phyloP scores from a whole-genome alignment of 2,888 invertebrate genomes.

The Exephanes ischioxanthus region DNA sequence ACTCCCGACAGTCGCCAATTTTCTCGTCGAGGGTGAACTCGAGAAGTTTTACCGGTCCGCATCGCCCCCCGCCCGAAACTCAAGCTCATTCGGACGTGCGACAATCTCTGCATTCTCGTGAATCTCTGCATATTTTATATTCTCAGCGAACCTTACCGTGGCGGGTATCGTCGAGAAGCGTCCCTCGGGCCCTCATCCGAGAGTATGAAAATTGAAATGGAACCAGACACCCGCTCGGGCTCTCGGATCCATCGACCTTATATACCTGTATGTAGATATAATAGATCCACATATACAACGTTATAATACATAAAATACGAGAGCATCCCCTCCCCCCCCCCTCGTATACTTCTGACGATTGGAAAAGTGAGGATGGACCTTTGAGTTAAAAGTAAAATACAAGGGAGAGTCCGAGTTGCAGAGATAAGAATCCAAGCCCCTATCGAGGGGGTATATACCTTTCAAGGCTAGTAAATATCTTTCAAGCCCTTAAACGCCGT shows the following conservation, averaged over 20 bases:
- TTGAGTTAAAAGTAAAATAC: conserved; percentile 54
- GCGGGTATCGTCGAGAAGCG: conserved; percentile 31
- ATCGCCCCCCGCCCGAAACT: neutral
- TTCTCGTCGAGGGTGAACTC: conserved; percentile 37
- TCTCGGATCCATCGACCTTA: conserved; percentile 27
- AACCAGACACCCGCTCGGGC: conserved; percentile 38
- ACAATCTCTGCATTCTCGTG: conserved; percentile 51
- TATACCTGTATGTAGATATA: neutral
- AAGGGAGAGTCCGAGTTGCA: conserved; percentile 6
- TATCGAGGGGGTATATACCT: conserved; percentile 8
- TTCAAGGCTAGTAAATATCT: conserved; percentile 10
- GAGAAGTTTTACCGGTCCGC: conserved; percentile 11
- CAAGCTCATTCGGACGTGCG: conserved; percentile 27
- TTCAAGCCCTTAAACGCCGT: conserved; percentile 46
- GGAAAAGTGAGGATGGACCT: conserved; percentile 41
- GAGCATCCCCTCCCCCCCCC: neutral
- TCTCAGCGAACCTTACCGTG: conserved; percentile 44
- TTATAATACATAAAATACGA: conserved; percentile 36
- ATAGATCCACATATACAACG: neutral
- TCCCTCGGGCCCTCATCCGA: conserved; percentile 61
- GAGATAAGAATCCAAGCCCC: conserved; percentile 16
- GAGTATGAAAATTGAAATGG: conserved; percentile 73
- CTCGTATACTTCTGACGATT: conserved; percentile 36
- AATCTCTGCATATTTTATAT: conserved; percentile 69
- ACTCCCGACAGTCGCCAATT: neutral